Base-by-base conservation (phyloP, 92 coral and sea anemone genomes). In the Virgularia gustaviana region DNA sequence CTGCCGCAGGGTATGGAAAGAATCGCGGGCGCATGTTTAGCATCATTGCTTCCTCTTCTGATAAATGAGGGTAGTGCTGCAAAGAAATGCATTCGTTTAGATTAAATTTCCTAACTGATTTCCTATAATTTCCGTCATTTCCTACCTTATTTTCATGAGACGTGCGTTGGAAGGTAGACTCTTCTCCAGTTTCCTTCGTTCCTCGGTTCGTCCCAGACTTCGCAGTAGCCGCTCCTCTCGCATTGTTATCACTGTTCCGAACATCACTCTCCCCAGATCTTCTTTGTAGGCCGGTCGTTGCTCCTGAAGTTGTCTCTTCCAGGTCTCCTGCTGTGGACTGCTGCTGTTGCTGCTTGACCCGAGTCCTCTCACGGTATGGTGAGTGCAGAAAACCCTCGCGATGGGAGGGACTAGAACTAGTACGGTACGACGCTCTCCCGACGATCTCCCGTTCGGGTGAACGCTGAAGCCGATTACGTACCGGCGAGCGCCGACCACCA, bases 11-110 rank as follows among this genome's bases (percentile, higher is more conserved):
- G 20, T 49, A 67, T 8, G 36, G 47, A 28, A 34, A 30, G 4
- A 22, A 27, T 25, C 8, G 20, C 30, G 24, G 64, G 4, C 74
- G 52, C 0, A 53, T 28, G 11, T 30, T 41, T 0, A 30, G 12
- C 74, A 67, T 45, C 59, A 45, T 45, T 30, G 74, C 74, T 33
- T 67, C 74, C 20, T 67, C 74, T 28, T 67, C 59, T 6, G 42
- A 13, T n/a, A 67, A 39, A 49, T 43, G 74, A 9, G 38, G 49
- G 33, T 45, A 67, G 58, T 67, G 22, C 58, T 29, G 32, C 33
- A 12, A 10, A 57, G 15, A 32, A 57, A 25, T 25, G n/a, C n/a
- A n/a, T n/a, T n/a, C n/a, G n/a, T n/a, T n/a, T n/a, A n/a, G n/a
- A n/a, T n/a, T n/a, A n/a, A n/a, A n/a, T n/a, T n/a, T n/a, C n/a